phyloP scores from a whole-genome alignment of 2,888 invertebrate genomes.

The Cantharis rufa region DNA sequence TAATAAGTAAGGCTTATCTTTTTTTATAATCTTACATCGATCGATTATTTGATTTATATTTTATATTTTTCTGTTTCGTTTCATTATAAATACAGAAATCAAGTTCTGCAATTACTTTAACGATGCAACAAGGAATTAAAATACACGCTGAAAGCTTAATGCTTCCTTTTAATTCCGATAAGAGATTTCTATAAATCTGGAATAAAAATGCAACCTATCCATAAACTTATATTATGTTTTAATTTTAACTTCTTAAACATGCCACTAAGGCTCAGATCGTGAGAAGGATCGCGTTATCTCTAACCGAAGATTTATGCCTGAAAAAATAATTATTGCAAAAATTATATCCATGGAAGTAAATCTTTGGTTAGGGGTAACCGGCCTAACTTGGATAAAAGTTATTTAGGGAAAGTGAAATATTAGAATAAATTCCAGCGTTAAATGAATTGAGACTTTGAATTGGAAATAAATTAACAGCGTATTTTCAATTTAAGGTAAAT shows the following conservation, averaged over 20 bases:
- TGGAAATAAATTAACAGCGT: not conserved
- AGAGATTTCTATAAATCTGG: not conserved
- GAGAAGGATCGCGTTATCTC: too few relatives aligned
- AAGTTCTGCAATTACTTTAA: not conserved
- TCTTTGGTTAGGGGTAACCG: too few relatives aligned
- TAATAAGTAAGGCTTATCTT: not conserved
- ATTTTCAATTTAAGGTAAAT: conserved; percentile 1
- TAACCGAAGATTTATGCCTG: too few relatives aligned
- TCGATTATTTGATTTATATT: not conserved
- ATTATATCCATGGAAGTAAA: too few relatives aligned
- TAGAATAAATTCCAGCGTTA: not conserved
- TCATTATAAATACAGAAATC: not conserved
- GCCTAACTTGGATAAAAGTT: not conserved
- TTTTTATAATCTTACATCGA: not conserved
- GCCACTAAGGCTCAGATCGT: not conserved
- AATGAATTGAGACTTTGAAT: not conserved
- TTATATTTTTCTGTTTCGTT: not conserved
- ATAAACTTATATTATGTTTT: not conserved
- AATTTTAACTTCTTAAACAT: not conserved
- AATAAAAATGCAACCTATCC: not conserved
- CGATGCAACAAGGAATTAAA: not conserved
- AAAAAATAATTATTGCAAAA: too few relatives aligned
- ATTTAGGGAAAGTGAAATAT: not conserved
- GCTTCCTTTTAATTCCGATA: not conserved
- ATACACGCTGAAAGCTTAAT: not conserved